phyloP scores from a whole-genome alignment of 2,888 invertebrate species.

The Osmoderma eremita region DNA sequence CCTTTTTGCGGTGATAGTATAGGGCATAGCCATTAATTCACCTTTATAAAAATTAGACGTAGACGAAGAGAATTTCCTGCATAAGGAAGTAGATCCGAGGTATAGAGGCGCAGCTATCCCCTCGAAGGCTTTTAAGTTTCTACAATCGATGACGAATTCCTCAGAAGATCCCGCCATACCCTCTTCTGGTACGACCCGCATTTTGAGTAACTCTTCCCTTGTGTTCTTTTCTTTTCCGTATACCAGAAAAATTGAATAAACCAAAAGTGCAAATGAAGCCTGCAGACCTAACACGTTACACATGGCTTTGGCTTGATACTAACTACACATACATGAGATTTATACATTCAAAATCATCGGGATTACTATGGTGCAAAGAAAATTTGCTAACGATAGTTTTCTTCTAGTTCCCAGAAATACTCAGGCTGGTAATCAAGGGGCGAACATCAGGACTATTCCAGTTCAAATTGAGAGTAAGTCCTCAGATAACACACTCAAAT shows the following conservation, averaged over 20 bases:
- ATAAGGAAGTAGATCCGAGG: slow-evolving; percentile 70
- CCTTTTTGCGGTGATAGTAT: too few species aligned
- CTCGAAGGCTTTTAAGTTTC: slow-evolving; percentile 74
- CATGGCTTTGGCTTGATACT: slow-evolving; percentile 30
- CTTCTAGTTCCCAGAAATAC: slow-evolving; percentile 29
- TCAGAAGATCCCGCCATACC: slow-evolving; percentile 59
- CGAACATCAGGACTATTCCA: slow-evolving; percentile 70
- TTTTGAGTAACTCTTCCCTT: slow-evolving; percentile 16
- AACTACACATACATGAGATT: background rate
- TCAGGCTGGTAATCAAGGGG: slow-evolving; percentile 46
- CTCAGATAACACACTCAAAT: background rate
- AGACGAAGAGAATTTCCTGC: slow-evolving; percentile 67
- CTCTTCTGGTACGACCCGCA: slow-evolving; percentile 52
- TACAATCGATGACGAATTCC: slow-evolving; percentile 73
- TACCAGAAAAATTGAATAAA: slow-evolving; percentile 11
- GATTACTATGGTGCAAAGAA: background rate
- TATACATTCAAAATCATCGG: background rate
- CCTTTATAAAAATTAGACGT: slow-evolving; percentile 49
- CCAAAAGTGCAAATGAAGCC: slow-evolving; percentile 9
- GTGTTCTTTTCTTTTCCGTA: slow-evolving; percentile 18
- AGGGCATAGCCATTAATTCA: slow-evolving; percentile 12
- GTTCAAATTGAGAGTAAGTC: slow-evolving; percentile 71
- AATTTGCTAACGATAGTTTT: too few species aligned
- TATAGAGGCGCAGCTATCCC: slow-evolving; percentile 74
- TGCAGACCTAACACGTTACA: slow-evolving; percentile 20